phyloP scores from a whole-genome alignment of 2,797 vertebrate species.

The Pristis pectinata region DNA sequence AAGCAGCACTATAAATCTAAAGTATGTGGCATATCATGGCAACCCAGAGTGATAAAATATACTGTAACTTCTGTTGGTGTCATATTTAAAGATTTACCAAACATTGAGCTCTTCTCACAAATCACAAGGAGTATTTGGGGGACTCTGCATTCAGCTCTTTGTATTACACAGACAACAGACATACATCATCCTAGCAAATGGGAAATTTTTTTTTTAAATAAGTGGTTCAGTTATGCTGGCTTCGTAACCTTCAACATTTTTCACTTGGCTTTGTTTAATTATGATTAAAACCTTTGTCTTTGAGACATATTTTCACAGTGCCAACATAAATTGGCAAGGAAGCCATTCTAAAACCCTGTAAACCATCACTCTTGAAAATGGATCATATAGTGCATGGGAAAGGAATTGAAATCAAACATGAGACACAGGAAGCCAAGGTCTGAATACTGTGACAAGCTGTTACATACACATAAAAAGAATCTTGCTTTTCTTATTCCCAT shows the following conservation, averaged over 20 bases:
- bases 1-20: neutral
- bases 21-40: neutral
- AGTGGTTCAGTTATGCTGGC: neutral
- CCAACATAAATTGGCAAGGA: constrained; percentile 10
- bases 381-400: neutral
- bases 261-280: neutral
- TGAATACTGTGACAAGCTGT: neutral
- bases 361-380: neutral
- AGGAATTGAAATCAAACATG: neutral
- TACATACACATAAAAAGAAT: neutral
- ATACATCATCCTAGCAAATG: neutral
- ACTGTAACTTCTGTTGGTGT: neutral
- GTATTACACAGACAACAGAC: neutral
- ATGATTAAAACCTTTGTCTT: neutral
- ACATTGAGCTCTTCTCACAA: neutral
- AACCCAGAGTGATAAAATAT: neutral
- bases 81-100: constrained; percentile 16
- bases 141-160: neutral
- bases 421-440: too few relatives aligned
- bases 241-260: neutral
- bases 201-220: neutral
- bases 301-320: neutral
- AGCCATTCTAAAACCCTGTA: neutral
- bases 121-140: neutral
- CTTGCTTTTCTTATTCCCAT: neutral